Evolutionary conservation across 2,888 invertebrate genomes (phyloP).

Genomic region (Tridacna crocea): DNA sequence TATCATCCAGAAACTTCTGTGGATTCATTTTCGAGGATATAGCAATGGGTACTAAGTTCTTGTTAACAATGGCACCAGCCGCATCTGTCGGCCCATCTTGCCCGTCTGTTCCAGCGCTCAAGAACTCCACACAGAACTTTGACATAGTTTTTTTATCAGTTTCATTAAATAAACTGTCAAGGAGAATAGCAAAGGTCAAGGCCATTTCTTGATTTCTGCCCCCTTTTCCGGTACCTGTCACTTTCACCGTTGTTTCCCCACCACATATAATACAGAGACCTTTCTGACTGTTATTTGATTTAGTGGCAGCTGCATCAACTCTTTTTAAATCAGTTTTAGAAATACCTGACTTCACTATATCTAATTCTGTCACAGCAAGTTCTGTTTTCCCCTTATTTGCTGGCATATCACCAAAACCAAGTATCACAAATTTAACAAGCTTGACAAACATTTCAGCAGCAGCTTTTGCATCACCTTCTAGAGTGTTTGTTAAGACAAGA

Average conservation of each 20-base stretch:
- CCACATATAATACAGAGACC: slow-evolving; percentile 89
- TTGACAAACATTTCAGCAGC: slow-evolving; percentile 75
- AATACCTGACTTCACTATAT: slow-evolving; percentile 72
- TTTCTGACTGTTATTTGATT: slow-evolving; percentile 67
- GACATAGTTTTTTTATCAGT: slow-evolving; percentile 20
- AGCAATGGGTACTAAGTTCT: slow-evolving; percentile 84
- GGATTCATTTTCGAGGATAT: slow-evolving; percentile 81
- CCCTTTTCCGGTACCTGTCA: slow-evolving; percentile 91
- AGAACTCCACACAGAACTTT: slow-evolving; percentile 86
- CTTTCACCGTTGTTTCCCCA: slow-evolving; percentile 96
- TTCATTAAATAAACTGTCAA: slow-evolving; percentile 9
- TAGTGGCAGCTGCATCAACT: slow-evolving; percentile 63
- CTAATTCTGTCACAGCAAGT: slow-evolving; percentile 71
- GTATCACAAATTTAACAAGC: slow-evolving; percentile 74
- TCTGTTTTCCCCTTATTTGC: slow-evolving; percentile 49
- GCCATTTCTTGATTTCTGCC: slow-evolving; percentile 98
- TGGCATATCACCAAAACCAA: slow-evolving; percentile 57
- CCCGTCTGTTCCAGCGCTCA: slow-evolving; percentile 97
- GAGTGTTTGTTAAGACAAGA: slow-evolving; percentile 88
- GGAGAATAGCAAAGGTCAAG: slow-evolving; percentile 88
- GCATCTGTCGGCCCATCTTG: slow-evolving; percentile 98
- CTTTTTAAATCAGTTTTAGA: slow-evolving; percentile 72
- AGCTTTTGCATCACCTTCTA: slow-evolving; percentile 89
- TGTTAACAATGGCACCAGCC: slow-evolving; percentile 92
- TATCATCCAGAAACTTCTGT: slow-evolving; percentile 87